Evolutionary conservation across 2,797 vertebrate genomes (phyloP), one percentile per base, ranked within the genome.

Genomic region (Phoxinus dragarum): DNA sequence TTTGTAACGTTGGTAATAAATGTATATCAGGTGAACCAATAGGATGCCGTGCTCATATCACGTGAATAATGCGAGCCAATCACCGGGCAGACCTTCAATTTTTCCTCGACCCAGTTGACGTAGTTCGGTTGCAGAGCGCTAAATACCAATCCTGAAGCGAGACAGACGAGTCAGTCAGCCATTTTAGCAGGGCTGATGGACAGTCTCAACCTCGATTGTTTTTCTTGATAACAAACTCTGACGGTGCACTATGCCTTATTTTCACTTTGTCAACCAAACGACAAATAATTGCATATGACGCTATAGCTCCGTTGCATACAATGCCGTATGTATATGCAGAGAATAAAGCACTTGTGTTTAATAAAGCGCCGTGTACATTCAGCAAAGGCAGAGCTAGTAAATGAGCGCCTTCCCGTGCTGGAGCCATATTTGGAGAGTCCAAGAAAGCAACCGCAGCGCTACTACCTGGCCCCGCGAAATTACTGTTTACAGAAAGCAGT

Each of bases 91-190:
- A 31, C 73, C 88, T 67, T 80, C 79, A 52, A 84, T 84, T 89
- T 89, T 87, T 85, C 79, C 47, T 67, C 86, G 91, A 84, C 91
- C 89, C 91, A 93, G 92, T 92, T 92, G 91, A 91, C 92, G 16
- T 94, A 95, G 95, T 95, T 96, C 23, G 95, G 95, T 95, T 95
- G 95, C 85, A 64, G 86, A 82, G 95, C 91, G 90, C 92, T 95
- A 94, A 95, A 95, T 93, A 95, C 93, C 94, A 94, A 91, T 89
- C 93, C 90, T 92, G 93, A 91, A 93, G 92, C 94, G 91, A 92
- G 94, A 94, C 94, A 94, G 94, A 92, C 90, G 91, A 92, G 95
- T 95, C 94, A 95, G 95, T 95, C 95, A 95, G 95, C 95, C 95
- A 96, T 96, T 94, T 96, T 96, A 93, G 88, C 92, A 92, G 90